These are phyloP conservation scores for Orthonyx spaldingii DNA, from an alignment of 2,113 vertebrate genomes.

Conservation along the genomic window DNA sequence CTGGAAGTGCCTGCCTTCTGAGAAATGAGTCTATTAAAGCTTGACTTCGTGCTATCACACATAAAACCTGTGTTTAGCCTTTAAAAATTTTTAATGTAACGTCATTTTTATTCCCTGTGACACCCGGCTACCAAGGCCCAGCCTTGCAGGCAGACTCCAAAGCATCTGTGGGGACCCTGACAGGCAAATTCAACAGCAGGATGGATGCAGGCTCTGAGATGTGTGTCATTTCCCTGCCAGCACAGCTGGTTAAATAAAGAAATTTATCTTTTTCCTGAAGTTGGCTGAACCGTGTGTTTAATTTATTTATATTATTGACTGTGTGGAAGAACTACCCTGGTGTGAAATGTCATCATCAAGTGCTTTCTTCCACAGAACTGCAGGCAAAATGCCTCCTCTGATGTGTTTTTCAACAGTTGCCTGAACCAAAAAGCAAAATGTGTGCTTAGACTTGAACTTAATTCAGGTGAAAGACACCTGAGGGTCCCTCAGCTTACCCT, in stretches of 20 bases:
- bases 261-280: conserved; percentile 14
- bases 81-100: neutral
- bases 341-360: neutral
- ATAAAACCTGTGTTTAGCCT: conserved; percentile 2
- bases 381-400: neutral
- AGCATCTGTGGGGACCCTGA: neutral
- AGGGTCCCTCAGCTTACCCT: neutral
- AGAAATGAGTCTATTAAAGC: neutral
- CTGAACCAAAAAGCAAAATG: neutral
- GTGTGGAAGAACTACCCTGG: neutral
- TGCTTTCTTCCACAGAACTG: neutral
- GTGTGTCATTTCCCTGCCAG: neutral
- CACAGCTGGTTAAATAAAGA: conserved; percentile 6
- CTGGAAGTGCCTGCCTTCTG: neutral
- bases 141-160: neutral
- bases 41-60: neutral
- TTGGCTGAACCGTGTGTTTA: neutral
- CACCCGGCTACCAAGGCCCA: neutral
- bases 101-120: neutral
- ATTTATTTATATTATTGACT: conserved; percentile 41
- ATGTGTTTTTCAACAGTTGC: neutral
- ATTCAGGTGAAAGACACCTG: neutral
- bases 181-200: neutral
- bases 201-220: neutral
- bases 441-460: neutral